phyloP scores from a whole-genome alignment of 2,888 invertebrate genomes.

The Aporophyla nigra region DNA sequence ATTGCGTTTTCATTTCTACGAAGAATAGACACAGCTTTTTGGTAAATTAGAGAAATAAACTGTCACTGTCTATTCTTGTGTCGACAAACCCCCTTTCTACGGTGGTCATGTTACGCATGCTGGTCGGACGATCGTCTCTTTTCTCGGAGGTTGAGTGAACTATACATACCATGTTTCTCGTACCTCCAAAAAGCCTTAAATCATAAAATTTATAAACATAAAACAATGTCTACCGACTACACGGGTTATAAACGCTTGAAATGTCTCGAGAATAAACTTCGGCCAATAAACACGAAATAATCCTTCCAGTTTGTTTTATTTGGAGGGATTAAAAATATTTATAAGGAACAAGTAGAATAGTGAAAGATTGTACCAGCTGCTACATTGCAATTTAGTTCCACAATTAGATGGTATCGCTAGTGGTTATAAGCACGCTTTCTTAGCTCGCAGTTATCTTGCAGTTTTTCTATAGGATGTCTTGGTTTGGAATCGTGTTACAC shows the following conservation, averaged over 20 bases:
- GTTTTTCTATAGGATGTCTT: not conserved
- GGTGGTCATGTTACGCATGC: no score
- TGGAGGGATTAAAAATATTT: conserved; percentile 38
- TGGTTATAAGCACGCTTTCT: conserved; percentile 22
- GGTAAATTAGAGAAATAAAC: no score
- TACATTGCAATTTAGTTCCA: conserved; percentile 32
- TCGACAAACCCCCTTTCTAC: no score
- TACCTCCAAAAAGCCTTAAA: conserved; percentile 18
- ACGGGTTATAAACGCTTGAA: conserved; percentile 58
- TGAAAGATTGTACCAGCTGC: conserved; percentile 34
- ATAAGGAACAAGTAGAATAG: conserved; percentile 10
- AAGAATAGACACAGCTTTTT: no score
- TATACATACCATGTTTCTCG: no score
- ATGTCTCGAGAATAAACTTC: conserved; percentile 59
- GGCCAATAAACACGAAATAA: conserved; percentile 56
- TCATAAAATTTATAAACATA: conserved; percentile 53
- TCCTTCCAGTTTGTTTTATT: conserved; percentile 41
- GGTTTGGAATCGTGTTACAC: not conserved
- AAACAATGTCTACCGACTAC: conserved; percentile 46
- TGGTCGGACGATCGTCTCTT: no score
- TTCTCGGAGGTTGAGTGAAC: no score
- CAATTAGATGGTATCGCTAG: conserved; percentile 40
- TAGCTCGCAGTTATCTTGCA: conserved; percentile 1
- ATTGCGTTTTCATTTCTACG: no score
- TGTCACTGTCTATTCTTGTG: no score